Evolutionary conservation across 2,797 vertebrate species (phyloP).

Genomic region (Alexandromys oeconomus): DNA sequence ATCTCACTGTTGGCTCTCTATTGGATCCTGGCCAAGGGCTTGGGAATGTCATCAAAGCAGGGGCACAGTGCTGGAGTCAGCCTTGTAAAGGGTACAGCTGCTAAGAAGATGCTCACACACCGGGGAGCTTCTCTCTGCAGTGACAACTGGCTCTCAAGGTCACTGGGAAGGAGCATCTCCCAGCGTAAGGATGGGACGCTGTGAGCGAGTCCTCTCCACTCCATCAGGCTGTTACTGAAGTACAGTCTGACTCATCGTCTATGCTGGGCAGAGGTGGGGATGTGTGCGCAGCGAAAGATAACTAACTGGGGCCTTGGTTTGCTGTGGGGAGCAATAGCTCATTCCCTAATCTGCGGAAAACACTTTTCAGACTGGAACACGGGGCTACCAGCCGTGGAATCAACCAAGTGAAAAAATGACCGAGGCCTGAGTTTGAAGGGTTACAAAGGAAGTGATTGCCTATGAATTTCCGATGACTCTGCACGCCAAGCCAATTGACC

Average conservation of each 20-base stretch:
- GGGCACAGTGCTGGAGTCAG: neutral
- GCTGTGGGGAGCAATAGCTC: neutral
- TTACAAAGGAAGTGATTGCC: slow-evolving; percentile 13
- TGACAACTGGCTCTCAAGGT: neutral
- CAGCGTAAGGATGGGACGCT: neutral
- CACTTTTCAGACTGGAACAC: slow-evolving; percentile 65
- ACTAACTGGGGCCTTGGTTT: slow-evolving; percentile 49
- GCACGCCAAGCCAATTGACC: slow-evolving; percentile 59
- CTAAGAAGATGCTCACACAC: accelerated
- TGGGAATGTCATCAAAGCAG: accelerated
- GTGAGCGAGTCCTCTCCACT: neutral
- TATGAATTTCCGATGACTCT: slow-evolving; percentile 4
- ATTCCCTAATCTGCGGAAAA: slow-evolving; percentile 58
- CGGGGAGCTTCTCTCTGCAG: neutral
- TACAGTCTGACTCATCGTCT: slow-evolving; percentile 12
- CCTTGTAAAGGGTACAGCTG: accelerated
- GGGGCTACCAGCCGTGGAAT: neutral
- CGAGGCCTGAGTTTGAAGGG: neutral
- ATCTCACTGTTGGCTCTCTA: neutral
- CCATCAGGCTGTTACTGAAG: accelerated
- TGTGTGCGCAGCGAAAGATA: neutral
- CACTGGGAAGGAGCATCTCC: neutral
- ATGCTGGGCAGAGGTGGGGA: neutral
- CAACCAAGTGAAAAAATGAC: slow-evolving; percentile 16
- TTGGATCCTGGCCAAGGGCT: neutral